Percentiles rank a stretch among this genome's conserved stretches.
These are phyloP conservation scores for Stratiomys singularior DNA, from an alignment of 2,888 invertebrate species.

Conservation along the genomic window DNA sequence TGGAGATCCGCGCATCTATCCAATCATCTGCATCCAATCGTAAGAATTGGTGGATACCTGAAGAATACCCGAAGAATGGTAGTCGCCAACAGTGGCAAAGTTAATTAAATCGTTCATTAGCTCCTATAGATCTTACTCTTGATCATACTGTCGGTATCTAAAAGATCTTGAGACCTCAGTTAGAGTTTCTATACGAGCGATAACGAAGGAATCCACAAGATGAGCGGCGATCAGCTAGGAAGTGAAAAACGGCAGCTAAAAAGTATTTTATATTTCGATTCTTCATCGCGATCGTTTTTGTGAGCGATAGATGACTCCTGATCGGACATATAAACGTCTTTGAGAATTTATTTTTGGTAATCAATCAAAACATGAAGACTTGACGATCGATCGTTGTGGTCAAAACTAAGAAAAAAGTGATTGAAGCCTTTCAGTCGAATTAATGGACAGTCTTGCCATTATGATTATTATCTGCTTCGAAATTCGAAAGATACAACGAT, in stretches of 20 bases:
- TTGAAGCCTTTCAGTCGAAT: background rate
- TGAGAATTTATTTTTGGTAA: constrained; percentile 51
- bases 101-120: constrained; percentile 53
- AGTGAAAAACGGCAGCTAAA: constrained; percentile 47
- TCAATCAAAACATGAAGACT: constrained; percentile 51
- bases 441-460: background rate
- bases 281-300: constrained; percentile 24
- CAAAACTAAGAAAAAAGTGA: background rate
- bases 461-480: no score
- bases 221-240: constrained; percentile 17
- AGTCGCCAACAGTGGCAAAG: constrained; percentile 52
- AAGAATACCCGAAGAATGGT: constrained; percentile 26
- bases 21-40: background rate
- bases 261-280: constrained; percentile 45
- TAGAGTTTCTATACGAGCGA: constrained; percentile 23
- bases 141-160: constrained; percentile 36
- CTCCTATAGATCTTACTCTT: constrained; percentile 48
- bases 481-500: no score
- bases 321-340: constrained; percentile 38
- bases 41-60: background rate
- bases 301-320: constrained; percentile 7
- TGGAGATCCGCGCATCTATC: background rate
- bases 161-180: constrained; percentile 9
- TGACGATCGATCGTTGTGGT: constrained; percentile 41
- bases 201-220: constrained; percentile 29